Conservation (phyloP, 1,140 invertebrate genomes). For the Drosophila ambigua region DNA sequence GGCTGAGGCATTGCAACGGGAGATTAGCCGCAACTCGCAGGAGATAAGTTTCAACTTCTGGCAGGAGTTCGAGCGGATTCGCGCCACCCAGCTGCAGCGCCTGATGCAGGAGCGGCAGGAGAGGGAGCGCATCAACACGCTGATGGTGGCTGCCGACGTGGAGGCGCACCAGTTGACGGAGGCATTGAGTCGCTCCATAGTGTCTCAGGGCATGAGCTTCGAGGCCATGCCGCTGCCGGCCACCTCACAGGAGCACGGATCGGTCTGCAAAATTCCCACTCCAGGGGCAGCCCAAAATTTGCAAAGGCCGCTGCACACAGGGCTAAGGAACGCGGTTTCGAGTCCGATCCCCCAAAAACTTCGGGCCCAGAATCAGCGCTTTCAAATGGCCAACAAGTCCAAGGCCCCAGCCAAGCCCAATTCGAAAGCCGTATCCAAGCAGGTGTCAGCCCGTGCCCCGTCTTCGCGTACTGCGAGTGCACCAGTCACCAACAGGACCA, state of each 20-base stretch:
- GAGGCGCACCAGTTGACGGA: conserved; percentile 49
- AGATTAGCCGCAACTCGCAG: conserved; percentile 45
- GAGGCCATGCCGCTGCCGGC: conserved; percentile 4
- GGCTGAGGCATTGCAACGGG: conserved; percentile 24
- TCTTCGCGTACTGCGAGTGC: neutral
- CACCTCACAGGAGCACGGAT: neutral
- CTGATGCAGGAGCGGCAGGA: conserved; percentile 24
- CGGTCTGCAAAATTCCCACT: neutral
- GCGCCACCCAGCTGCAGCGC: conserved; percentile 38
- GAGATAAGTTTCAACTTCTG: conserved; percentile 56
- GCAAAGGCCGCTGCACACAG: too few species aligned
- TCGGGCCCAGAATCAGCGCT: too few species aligned
- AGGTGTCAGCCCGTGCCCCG: neutral
- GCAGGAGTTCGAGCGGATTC: conserved; percentile 59
- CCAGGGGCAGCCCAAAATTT: neutral
- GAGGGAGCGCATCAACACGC: conserved; percentile 30
- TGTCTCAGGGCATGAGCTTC: conserved; percentile 47
- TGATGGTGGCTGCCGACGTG: conserved; percentile 42
- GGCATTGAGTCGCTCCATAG: conserved; percentile 57
- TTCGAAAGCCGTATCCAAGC: neutral
- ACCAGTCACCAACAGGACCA: conserved; percentile 32
- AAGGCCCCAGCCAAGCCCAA: neutral
- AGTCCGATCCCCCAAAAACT: too few species aligned
- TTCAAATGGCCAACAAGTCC: neutral
- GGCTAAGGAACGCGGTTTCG: too few species aligned